Base-by-base conservation (phyloP, 1,140 invertebrate species). In the Sinonovacula constricta region DNA sequence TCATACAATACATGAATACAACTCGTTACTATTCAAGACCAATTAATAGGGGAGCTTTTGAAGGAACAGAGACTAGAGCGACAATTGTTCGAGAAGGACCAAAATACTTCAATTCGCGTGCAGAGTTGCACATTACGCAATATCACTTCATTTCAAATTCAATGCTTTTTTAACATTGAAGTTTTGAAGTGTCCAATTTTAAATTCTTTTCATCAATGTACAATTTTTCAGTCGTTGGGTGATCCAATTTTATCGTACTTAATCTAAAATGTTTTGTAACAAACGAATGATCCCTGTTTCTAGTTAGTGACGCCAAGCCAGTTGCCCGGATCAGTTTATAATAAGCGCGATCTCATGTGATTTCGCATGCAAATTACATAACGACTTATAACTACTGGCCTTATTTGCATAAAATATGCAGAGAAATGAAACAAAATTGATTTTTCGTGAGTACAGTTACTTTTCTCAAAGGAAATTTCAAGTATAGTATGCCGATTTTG, bases 291-390 rank as follows among this genome's bases (percentile, higher is more conserved):
- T 10, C 7, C 39, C 18, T 45, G 18, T 7, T 10, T 45, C 39
- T 45, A 7, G 7, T 45, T 70, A 56, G 34, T 34, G 22, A 26
- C 24, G 60, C 59, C 31, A 59, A 59, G 66, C n/a, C n/a, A n/a
- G n/a, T n/a, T n/a, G n/a, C n/a, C n/a, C n/a, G n/a, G n/a, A n/a
- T 66, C 59, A 54, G 66, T 76, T 66, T 67, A 76, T 76, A 76
- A 67, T 76, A 66, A 76, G 67, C 18, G 59, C 72, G 60, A 53
- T 66, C 15, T 59, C n/a, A 67, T 51, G 56, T 59, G 72, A 57
- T 56, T 57, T 66, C 49, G 53, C 51, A 76, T 76, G 72, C 72
- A 76, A 76, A 76, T 76, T 76, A 67, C 63, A 67, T 76, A 66
- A 76, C 22, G 63, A 76, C 63, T 39, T 76, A 54, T 76, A 53